These are phyloP conservation scores for Mola mola DNA, from an alignment of 2,113 vertebrate species.

Conservation along the genomic window DNA sequence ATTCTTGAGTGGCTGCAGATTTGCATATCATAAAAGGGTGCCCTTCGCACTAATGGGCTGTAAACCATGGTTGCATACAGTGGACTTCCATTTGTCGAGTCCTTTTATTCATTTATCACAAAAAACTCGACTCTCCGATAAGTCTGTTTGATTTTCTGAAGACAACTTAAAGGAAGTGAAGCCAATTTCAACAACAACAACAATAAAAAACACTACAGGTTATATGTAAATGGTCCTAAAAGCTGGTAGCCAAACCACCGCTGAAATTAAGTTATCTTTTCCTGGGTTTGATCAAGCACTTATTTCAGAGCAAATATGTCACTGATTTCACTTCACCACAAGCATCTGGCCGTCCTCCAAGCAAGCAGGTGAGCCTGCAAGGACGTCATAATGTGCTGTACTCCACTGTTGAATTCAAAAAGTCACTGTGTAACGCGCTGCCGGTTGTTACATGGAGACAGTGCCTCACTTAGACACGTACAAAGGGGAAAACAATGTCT, in stretches of 20 bases:
- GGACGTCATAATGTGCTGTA: constrained; percentile 1
- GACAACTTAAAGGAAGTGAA: too few species aligned
- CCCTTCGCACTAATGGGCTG: neutral
- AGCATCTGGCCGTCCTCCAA: neutral
- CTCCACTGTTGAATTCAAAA: constrained; percentile 3
- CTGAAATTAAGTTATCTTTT: constrained; percentile 6
- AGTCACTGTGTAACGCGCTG: neutral
- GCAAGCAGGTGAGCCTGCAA: neutral
- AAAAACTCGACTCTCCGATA: too few species aligned
- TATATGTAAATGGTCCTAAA: too few species aligned
- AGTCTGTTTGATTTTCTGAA: too few species aligned
- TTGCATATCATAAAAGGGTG: too few species aligned
- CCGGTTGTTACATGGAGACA: neutral
- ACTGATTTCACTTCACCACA: constrained; percentile 1
- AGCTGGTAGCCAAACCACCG: too few species aligned
- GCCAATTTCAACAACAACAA: too few species aligned
- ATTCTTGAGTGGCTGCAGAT: too few species aligned
- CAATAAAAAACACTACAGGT: too few species aligned
- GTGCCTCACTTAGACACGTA: neutral
- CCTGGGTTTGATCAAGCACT: constrained; percentile 1
- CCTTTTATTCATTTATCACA: too few species aligned
- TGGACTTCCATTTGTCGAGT: neutral
- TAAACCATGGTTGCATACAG: neutral
- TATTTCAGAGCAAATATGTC: constrained; percentile 12
- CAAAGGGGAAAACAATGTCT: neutral